These are phyloP conservation scores for Macrochelys suwanniensis DNA, from an alignment of 2,797 vertebrate species.

Conservation along the genomic window DNA sequence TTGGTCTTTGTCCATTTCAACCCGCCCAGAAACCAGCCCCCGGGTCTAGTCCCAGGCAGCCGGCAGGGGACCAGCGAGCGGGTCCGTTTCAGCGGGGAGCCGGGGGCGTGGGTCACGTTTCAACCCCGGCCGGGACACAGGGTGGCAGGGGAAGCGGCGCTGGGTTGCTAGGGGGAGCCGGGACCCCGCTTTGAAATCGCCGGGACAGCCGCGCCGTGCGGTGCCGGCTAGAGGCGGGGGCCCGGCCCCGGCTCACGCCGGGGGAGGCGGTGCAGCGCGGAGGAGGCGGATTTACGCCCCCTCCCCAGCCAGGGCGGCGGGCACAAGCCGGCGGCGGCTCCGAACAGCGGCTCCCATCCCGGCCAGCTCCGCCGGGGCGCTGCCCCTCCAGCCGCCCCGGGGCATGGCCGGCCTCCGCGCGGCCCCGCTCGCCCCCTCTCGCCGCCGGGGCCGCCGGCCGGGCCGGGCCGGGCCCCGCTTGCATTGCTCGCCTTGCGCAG, in stretches of 20 bases:
- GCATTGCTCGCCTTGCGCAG: conserved; percentile 32
- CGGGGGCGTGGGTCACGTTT: not conserved
- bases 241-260: too few relatives aligned
- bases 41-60: not conserved
- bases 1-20: not conserved
- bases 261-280: conserved; percentile 18
- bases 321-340: too few relatives aligned
- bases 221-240: too few relatives aligned
- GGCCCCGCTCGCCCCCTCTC: not conserved
- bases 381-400: not conserved
- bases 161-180: too few relatives aligned
- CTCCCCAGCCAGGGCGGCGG: not conserved
- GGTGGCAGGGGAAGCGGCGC: not conserved
- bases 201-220: too few relatives aligned
- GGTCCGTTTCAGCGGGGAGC: too few relatives aligned
- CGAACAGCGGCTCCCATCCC: too few relatives aligned
- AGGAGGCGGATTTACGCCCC: not conserved
- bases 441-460: not conserved
- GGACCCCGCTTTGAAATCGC: not conserved
- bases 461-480: conserved; percentile 57
- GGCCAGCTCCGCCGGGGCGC: not conserved
- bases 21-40: not conserved
- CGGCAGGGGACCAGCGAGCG: too few relatives aligned
- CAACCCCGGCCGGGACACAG: not conserved
- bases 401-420: not conserved